Conservation (phyloP, 2,797 vertebrate species). For the Neosilurus mollespiculum region DNA sequence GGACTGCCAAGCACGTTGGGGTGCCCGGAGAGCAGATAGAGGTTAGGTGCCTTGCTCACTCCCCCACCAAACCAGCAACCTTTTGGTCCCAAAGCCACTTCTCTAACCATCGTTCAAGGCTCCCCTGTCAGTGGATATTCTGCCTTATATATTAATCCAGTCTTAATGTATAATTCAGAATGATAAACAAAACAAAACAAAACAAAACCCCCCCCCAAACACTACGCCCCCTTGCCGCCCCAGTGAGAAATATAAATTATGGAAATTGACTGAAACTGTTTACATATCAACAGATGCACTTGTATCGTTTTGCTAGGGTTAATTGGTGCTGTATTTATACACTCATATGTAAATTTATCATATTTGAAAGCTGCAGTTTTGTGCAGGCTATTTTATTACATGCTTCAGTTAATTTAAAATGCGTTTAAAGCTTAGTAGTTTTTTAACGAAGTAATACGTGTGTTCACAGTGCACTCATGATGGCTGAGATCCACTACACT, state of each 20-base stretch:
- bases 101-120: no score
- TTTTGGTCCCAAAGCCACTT: no score
- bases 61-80: no score
- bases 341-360: not conserved
- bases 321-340: no score
- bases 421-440: not conserved
- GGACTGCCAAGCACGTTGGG: no score
- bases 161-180: not conserved
- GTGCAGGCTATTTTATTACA: not conserved
- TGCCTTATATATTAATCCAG: not conserved
- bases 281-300: not conserved
- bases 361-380: not conserved
- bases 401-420: not conserved
- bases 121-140: not conserved
- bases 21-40: no score
- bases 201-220: no score
- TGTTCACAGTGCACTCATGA: not conserved
- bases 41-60: no score
- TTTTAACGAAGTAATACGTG: not conserved
- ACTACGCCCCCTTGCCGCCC: no score
- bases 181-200: not conserved
- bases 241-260: not conserved
- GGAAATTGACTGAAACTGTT: not conserved
- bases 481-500: not conserved
- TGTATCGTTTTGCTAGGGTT: not conserved